These are phyloP conservation scores for Grapholita molesta DNA, from an alignment of 1,140 invertebrate species.

Conservation along the genomic window DNA sequence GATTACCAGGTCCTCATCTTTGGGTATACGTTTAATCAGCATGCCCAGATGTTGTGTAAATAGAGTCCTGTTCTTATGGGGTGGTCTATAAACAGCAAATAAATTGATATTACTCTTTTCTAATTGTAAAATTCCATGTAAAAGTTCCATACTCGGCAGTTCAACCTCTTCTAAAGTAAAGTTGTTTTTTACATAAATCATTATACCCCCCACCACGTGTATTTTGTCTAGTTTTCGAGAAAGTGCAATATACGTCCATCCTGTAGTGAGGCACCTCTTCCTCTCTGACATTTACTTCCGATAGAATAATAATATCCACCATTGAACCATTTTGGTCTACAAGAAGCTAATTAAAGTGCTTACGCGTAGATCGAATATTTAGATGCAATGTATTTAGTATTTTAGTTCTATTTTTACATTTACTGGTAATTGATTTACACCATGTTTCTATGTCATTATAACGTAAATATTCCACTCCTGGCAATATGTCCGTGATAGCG, in stretches of 20 bases:
- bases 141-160: background rate
- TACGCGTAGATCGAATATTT: background rate
- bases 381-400: background rate
- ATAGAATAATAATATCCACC: background rate
- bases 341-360: background rate
- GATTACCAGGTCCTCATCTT: background rate
- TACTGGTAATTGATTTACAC: background rate
- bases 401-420: background rate
- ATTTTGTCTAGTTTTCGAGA: background rate
- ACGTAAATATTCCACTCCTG: background rate
- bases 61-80: background rate
- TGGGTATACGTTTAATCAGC: background rate
- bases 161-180: background rate
- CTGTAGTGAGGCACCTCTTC: background rate
- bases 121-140: background rate
- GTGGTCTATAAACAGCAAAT: background rate
- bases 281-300: background rate
- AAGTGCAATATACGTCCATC: background rate
- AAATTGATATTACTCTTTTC: background rate
- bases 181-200: background rate
- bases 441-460: background rate
- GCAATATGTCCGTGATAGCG: background rate
- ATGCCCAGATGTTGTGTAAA: background rate
- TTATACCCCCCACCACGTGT: background rate
- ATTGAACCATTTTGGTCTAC: background rate